A percentile compares a stretch with the other conserved stretches of the same genome.
These are phyloP conservation scores for Silurus asotus DNA, from an alignment of 2,113 vertebrate genomes.

Conservation along the genomic window DNA sequence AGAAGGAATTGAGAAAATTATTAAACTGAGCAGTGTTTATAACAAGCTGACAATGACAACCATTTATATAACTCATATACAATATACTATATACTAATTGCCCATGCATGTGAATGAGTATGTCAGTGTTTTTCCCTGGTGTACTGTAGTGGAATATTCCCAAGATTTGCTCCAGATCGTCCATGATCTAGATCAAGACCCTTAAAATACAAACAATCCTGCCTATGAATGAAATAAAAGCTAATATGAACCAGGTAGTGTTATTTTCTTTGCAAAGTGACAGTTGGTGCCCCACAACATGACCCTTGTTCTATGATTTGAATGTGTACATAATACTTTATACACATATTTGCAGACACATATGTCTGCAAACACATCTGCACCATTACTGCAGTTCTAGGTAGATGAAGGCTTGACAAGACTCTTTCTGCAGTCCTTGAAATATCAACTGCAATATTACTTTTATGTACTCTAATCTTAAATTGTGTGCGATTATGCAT, in stretches of 20 bases:
- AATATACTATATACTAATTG: neutral
- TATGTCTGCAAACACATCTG: too few relatives aligned
- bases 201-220: neutral
- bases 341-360: too few relatives aligned
- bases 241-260: neutral
- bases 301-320: neutral
- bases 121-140: neutral
- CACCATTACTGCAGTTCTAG: neutral
- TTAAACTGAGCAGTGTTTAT: neutral
- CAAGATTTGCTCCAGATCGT: neutral
- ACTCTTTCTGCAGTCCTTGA: neutral
- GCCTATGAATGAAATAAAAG: neutral
- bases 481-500: constrained; percentile 18
- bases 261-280: neutral
- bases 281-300: neutral
- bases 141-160: neutral
- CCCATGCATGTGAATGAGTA: neutral
- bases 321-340: too few relatives aligned
- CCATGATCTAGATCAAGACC: neutral
- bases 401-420: neutral
- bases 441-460: neutral
- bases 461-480: constrained; percentile 5
- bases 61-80: neutral
- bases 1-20: neutral
- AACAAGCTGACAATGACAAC: neutral